These are phyloP conservation scores for Diabrotica balteata DNA, from an alignment of 2,888 invertebrate species.

Conservation along the genomic window DNA sequence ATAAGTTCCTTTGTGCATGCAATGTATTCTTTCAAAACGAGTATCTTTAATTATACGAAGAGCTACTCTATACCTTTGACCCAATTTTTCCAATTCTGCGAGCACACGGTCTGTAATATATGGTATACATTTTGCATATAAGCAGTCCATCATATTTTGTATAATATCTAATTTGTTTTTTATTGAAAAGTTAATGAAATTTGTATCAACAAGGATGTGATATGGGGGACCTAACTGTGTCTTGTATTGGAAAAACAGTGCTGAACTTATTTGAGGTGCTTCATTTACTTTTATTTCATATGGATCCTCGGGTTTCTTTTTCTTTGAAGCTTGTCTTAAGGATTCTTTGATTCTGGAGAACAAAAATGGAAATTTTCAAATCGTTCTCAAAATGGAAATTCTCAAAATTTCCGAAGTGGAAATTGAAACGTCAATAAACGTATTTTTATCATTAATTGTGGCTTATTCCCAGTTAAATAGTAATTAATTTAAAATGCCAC, in stretches of 20 bases:
- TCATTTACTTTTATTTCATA: conserved; percentile 79
- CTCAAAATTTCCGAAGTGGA: too few species aligned
- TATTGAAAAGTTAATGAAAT: conserved; percentile 98
- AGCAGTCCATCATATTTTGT: conserved; percentile 98
- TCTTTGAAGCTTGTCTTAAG: conserved; percentile 70
- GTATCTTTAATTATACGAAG: conserved; percentile 93
- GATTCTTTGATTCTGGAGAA: conserved; percentile 82
- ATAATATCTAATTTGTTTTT: conserved; percentile 97
- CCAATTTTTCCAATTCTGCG: conserved; percentile 96
- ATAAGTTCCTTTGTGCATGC: conserved; percentile 97
- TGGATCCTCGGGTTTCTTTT: conserved; percentile 75
- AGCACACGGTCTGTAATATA: conserved; percentile 98
- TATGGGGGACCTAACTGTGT: conserved; percentile 98
- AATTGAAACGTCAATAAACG: too few species aligned
- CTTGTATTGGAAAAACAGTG: conserved; percentile 97
- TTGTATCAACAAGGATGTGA: conserved; percentile 95
- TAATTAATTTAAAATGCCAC: too few species aligned
- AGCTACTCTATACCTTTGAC: conserved; percentile 93
- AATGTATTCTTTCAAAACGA: conserved; percentile 89
- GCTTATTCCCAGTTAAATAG: too few species aligned
- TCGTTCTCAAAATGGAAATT: too few species aligned
- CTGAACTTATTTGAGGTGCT: conserved; percentile 87
- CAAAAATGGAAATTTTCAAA: too few species aligned
- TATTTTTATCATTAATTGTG: too few species aligned
- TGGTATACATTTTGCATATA: conserved; percentile 98